phyloP scores from a whole-genome alignment of 2,797 vertebrate species.

The Mormyrops boulengeri region DNA sequence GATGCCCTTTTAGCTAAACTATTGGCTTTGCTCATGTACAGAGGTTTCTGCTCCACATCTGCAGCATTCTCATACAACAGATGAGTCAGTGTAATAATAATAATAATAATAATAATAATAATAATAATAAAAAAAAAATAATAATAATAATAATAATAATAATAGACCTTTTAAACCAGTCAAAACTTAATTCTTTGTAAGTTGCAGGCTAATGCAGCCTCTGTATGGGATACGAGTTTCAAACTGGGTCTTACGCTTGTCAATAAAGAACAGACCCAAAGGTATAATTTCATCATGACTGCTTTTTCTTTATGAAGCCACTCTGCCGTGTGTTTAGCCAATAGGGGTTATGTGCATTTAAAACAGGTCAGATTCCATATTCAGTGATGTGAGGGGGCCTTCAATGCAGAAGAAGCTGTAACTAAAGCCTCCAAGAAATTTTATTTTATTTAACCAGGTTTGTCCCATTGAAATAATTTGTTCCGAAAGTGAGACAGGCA shows the following conservation, averaged over 20 bases:
- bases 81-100: not conserved
- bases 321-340: not conserved
- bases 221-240: not conserved
- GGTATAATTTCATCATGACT: not conserved
- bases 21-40: not conserved
- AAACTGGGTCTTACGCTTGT: not conserved
- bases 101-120: not conserved
- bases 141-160: not conserved
- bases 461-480: not conserved
- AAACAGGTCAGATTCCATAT: not conserved
- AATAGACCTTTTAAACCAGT: not conserved
- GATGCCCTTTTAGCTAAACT: not conserved
- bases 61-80: not conserved
- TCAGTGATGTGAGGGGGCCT: not conserved
- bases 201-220: not conserved
- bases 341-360: not conserved
- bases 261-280: not conserved
- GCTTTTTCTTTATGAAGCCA: not conserved
- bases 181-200: not conserved
- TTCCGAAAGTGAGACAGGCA: not conserved
- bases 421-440: not conserved
- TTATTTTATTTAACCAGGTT: too few species aligned
- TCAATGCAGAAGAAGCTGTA: not conserved
- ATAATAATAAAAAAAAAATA: too few species aligned
- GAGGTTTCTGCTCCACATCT: not conserved